Evolutionary conservation across 37 sponge, comb jelly and placozoan species (phyloP), one percentile per base, ranked within the genome.

Genomic region (Halichondria panicea): DNA sequence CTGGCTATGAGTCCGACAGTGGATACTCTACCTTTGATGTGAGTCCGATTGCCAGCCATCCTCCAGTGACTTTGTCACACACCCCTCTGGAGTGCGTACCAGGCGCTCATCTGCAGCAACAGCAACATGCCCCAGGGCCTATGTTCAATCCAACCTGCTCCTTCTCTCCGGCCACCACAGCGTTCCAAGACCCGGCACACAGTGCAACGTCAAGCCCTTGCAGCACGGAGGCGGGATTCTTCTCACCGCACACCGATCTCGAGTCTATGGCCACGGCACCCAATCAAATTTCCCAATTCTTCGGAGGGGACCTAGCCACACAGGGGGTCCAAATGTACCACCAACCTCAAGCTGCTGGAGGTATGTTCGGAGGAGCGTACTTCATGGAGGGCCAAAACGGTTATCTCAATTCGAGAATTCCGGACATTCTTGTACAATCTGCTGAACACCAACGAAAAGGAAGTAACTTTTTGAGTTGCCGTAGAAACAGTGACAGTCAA

Each of bases 21-120:
- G 83, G 88, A 0, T 81, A 88, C 77, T 81, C 83, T 43, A 72
- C 80, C 0, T 78, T 55, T 59, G 79, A 85, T 61, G 87, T 79
- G 27, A 78, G 87, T 53, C 79, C 88, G 21, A 43, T 75, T 1
- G 65, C 76, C 4, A 70, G 84, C 56, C 30, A 32, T 0, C 74
- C 74, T 25, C 78, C 78, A 2, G 34, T 66, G 43, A 43, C 67
- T 34, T 11, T 66, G 4, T 11, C 67, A 2, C 67, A 34, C 67
- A 42, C 22, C n/a, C n/a, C 67, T 66, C 67, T 43, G 2, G 27
- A 4, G 3, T 56, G 27, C 57, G 5, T 9, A 4, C 27, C 57
- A 4, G 4, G 27, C 12, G 13, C 67, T 66, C 35, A 42, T 44
- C 42, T 42, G n/a, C n/a, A n/a, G n/a, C n/a, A n/a, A n/a, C n/a